Evolutionary conservation across 2,113 vertebrate genomes (phyloP).

Genomic region (Melanocharis versteri): DNA sequence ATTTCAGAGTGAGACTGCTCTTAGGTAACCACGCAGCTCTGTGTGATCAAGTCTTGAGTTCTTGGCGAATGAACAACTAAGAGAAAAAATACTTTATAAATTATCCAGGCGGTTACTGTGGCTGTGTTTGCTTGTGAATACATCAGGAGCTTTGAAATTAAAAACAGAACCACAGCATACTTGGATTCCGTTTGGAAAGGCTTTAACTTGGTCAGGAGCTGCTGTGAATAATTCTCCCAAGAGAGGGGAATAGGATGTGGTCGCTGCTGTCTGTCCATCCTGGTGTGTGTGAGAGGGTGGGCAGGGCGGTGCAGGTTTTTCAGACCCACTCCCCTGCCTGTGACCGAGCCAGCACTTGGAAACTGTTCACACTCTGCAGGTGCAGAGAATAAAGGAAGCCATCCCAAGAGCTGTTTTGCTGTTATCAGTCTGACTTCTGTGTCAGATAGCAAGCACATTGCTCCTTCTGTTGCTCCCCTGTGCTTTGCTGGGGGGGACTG

Average conservation of each 20-base stretch:
- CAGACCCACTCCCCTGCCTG: background rate
- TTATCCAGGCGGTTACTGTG: background rate
- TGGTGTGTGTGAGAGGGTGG: background rate
- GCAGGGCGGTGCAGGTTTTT: background rate
- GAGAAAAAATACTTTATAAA: background rate
- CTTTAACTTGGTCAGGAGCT: background rate
- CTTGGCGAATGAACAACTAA: background rate
- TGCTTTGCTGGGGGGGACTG: background rate
- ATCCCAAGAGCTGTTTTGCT: background rate
- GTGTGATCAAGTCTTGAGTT: background rate
- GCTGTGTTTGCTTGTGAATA: background rate
- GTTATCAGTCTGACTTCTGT: background rate
- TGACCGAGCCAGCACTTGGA: fast-evolving
- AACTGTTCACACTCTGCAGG: background rate
- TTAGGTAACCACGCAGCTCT: background rate
- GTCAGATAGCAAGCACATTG: fast-evolving
- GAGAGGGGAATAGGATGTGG: background rate
- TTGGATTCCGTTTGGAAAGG: background rate
- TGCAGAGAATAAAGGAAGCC: background rate
- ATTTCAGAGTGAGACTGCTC: background rate
- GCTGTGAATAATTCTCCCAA: background rate
- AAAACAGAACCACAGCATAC: background rate
- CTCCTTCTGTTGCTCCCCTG: background rate
- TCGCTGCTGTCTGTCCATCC: fast-evolving
- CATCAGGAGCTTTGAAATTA: background rate